These are phyloP conservation scores for Leptinotarsa lineolata DNA, from an alignment of 1,140 invertebrate genomes.

Conservation along the genomic window DNA sequence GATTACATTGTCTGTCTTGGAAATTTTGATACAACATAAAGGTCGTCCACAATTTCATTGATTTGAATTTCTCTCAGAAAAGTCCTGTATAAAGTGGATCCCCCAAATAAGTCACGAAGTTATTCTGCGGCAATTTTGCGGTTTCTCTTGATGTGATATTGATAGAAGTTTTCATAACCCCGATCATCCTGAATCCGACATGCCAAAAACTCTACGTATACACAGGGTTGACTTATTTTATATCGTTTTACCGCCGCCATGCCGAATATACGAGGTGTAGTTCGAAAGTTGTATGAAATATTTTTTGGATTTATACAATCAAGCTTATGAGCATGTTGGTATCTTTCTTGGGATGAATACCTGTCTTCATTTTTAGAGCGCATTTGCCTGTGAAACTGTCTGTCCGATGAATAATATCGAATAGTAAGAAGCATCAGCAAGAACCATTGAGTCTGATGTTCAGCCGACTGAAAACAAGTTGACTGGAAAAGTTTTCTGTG, in stretches of 20 bases:
- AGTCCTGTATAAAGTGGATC: no score
- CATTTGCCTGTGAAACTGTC: not conserved
- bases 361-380: not conserved
- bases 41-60: no score
- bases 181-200: constrained; percentile 15
- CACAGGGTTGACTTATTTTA: constrained; percentile 21
- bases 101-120: not conserved
- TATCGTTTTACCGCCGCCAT: constrained; percentile 11
- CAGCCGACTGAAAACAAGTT: no score
- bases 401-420: no score
- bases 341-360: not conserved
- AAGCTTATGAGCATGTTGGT: constrained; percentile 15
- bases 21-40: no score
- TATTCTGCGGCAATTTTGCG: not conserved
- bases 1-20: no score
- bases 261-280: constrained; percentile 1
- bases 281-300: constrained; percentile 9
- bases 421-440: no score
- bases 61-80: no score
- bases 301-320: constrained; percentile 16
- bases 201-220: constrained; percentile 23
- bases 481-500: no score
- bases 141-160: constrained; percentile 36
- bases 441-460: no score
- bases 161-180: constrained; percentile 17